Evolutionary conservation across 2,797 vertebrate genomes (phyloP), one percentile per base, ranked within the genome.

Genomic region (Rhincodon typus): DNA sequence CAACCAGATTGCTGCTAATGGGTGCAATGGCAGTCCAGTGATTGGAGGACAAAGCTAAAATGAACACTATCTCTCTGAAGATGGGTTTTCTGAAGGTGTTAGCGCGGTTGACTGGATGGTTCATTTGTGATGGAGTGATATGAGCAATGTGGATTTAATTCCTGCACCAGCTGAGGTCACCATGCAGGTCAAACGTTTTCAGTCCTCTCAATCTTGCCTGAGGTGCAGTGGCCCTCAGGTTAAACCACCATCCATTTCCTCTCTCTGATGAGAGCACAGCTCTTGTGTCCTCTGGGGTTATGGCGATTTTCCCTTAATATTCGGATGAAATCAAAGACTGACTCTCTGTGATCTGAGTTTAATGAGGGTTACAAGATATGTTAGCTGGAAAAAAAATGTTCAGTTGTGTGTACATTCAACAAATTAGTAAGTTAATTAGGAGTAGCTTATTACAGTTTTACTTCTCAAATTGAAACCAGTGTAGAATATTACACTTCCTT

Each of bases 301-400:
- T 62, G 57, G 57, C 12, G 57, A 62, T 12, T 62, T 62, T 12
- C 57, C 12, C 12, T 62, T 13, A 62, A n/a, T 62, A 19, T 93
- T 93, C 90, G 23, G 62, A 42, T 42, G 21, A 69, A 93, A 93
- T 93, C 57, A 93, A 93, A 69, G 19, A 57, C 88, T 91, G 88
- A 91, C 57, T 67, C 62, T 19, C n/a, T 25, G n/a, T 42, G n/a
- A 93, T 25, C 66, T 0, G 19, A 69, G 62, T 69, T 93, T 93
- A 69, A 93, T 84, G 38, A 69, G 21, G 21, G 25, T 91, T n/a
- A 15, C 19, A n/a, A 91, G 19, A 19, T 17, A 38, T 67, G 62
- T 69, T 95, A n/a, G 70, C 17, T 74, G 46, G 94, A 46, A 74
- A 42, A 42, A 67, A 69, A 66, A 38, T 2, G 25, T 77, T 77